Evolutionary conservation across 2,797 vertebrate genomes (phyloP).

Genomic region (Zalophus californianus): DNA sequence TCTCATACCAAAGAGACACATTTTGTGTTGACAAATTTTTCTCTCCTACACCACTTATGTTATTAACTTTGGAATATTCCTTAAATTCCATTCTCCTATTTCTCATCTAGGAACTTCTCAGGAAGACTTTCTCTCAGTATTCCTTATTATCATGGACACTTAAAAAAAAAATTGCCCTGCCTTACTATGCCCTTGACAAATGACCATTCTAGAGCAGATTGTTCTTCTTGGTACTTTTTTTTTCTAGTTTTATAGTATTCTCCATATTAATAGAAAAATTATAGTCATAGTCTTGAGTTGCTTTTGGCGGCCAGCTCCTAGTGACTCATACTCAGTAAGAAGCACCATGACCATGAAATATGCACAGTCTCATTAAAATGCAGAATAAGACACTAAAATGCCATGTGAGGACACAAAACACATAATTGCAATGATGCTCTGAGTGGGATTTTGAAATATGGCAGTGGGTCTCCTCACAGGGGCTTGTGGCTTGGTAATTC

Average conservation of each 20-base stretch:
- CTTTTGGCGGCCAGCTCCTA: slow-evolving; percentile 35
- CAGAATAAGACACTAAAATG: not conserved
- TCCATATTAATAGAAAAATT: slow-evolving; percentile 37
- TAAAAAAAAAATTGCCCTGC: not conserved
- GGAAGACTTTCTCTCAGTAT: not conserved
- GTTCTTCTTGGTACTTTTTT: not conserved
- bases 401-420: not conserved
- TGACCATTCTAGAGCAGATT: not conserved
- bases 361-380: not conserved
- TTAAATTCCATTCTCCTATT: not conserved
- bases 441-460: not conserved
- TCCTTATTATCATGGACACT: not conserved
- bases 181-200: not conserved
- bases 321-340: slow-evolving; percentile 54
- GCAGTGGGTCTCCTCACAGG: not conserved
- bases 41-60: not conserved
- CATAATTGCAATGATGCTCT: not conserved
- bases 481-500: not conserved
- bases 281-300: slow-evolving; percentile 23
- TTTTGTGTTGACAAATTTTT: not conserved
- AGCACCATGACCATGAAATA: slow-evolving; percentile 14
- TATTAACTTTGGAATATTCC: not conserved
- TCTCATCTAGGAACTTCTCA: not conserved
- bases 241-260: not conserved
- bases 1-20: not conserved